A percentile compares a stretch with the other conserved stretches of the same genome.
phyloP scores from a whole-genome alignment of 1,140 invertebrate genomes.

The Nymphalis io region DNA sequence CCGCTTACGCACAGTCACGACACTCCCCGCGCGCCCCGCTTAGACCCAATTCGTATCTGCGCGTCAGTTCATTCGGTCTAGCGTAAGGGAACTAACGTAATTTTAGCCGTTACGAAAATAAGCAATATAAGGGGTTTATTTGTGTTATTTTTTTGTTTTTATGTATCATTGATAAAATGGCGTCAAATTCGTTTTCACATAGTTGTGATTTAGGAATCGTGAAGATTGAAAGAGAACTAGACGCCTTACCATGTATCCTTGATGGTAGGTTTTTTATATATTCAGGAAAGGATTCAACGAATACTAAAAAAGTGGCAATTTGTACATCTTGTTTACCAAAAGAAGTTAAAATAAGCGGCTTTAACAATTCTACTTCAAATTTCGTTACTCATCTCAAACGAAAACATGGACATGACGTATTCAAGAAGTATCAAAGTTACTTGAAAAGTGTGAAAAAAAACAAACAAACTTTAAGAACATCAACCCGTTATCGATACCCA shows the following conservation, averaged over 20 bases:
- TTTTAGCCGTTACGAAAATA: too few species aligned
- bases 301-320: neutral
- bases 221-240: neutral
- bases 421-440: neutral
- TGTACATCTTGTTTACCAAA: neutral
- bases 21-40: too few species aligned
- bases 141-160: too few species aligned
- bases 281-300: neutral
- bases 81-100: too few species aligned
- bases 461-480: neutral
- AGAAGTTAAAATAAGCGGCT: neutral
- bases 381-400: constrained; percentile 1
- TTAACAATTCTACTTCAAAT: neutral
- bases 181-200: neutral
- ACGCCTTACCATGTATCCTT: neutral
- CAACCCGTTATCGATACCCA: neutral
- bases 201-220: neutral
- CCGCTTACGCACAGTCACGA: too few species aligned
- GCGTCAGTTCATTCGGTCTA: too few species aligned
- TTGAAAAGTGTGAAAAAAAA: neutral
- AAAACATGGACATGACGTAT: neutral
- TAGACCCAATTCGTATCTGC: too few species aligned
- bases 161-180: too few species aligned
- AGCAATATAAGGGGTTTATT: too few species aligned
- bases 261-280: neutral